Base-by-base conservation (phyloP, 1,140 invertebrate genomes). In the Varroa destructor region DNA sequence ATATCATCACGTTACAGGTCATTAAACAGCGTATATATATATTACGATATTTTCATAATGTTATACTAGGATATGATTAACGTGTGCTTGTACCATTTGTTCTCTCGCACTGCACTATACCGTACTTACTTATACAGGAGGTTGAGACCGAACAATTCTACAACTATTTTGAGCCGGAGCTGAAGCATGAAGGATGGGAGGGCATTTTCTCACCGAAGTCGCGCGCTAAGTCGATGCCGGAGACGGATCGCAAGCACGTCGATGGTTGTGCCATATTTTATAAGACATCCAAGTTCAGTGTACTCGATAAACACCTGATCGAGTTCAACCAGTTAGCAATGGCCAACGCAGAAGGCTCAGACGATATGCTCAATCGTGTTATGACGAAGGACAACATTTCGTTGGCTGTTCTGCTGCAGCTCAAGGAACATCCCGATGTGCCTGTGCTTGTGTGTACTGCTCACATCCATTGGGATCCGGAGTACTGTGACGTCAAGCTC, bases 331-430 rank as follows among this genome's bases (percentile, higher is more conserved):
- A 97, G 82, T 81, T 98, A 75, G 95, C 95, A 8, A 97, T 97
- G 90, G 91, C 92, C 5, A 97, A 95, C 80, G 93, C 94, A 43
- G 93, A 97, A 79, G 94, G 93, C 56, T 94, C 91, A 14, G 93
- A 97, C 80, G 90, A 97, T 79, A 98, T 99, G 94, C 83, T 99
- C 74, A 99, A 98, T 80, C 84, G 97, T 76, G 96, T 99, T 37
- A 99, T 99, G 94, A 96, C 95, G 14, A 97, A 96, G 79, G 97
- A 99, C 80, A 99, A 99, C 81, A 98, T 99, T 77, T 96, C 93
- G 8, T 82, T 99, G 73, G 93, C 92, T 10, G 95, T 93, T 2
- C 81, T 97, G 72, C 82, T 98, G 12, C 90, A 94, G 82, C 94
- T 91, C 0, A 94, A 91, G 77, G 90, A 95, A 78, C 88, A 87